Base-by-base conservation (phyloP, 2,113 vertebrate genomes). In the Sakesphorus luctuosus region DNA sequence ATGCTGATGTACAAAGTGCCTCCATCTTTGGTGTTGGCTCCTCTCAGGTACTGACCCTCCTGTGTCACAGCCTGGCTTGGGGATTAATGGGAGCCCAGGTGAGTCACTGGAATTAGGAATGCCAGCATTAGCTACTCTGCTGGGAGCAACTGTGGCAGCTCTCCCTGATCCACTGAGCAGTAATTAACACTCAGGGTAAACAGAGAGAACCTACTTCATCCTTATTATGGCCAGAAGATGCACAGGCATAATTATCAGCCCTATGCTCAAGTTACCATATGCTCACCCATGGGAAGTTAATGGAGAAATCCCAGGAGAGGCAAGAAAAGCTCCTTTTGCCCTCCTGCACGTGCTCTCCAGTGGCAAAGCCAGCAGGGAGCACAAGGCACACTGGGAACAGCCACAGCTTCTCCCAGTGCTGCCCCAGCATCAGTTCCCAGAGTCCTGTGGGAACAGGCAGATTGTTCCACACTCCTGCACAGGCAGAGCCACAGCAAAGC, bases 21-120 rank as follows among this genome's bases (percentile, higher is more conserved):
- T 36, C 46, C 35, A 38, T 25, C 38, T 35, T 35, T 21, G n/a
- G 35, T 83, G 20, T 23, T 35, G 71, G 38, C 38, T 49, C 35
- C 11, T 28, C 53, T 68, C 47, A 62, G 47, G 17, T 21, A 49
- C 46, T 3, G 2, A 69, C 55, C 25, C 9, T 40, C 24, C 53
- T 25, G 9, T 35, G 47, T 49, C 78, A 49, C 33, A 59, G 9
- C 12, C 56, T 1, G 33, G 25, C 11, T 26, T 7, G 31, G 11
- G 43, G 43, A 71, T 71, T 59, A 61, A 38, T 4, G 20, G 13
- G 25, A 16, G 19, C n/a, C 9, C 13, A 4, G 63, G 29, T 6
- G 29, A 68, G 29, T 49, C 29, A 8, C 21, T 0, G 0, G 3
- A 17, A 5, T 23, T 17, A 35, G 5, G 20, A 83, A 65, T 10